Evolutionary conservation across 2,113 vertebrate species (phyloP).

Genomic region (Microcebus tavaratra): DNA sequence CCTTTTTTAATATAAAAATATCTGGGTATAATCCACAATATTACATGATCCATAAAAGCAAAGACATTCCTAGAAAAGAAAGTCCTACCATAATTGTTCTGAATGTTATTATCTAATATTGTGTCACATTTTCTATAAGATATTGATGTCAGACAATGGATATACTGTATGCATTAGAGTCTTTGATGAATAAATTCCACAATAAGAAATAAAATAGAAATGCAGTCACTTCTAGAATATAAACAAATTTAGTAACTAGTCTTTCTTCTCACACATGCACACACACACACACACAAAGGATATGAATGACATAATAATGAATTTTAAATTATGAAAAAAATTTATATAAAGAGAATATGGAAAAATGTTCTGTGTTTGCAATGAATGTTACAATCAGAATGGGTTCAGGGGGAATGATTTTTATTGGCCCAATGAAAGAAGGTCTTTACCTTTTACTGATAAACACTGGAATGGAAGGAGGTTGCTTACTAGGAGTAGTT

Average conservation of each 20-base stretch:
- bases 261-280: neutral
- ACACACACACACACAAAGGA: neutral
- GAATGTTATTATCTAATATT: neutral
- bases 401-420: neutral
- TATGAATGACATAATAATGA: neutral
- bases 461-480: neutral
- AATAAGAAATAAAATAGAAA: constrained; percentile 9
- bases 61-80: neutral
- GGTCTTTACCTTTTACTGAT: neutral
- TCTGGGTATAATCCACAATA: neutral
- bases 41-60: neutral
- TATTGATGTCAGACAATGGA: neutral
- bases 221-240: neutral
- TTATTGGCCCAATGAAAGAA: neutral
- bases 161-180: neutral
- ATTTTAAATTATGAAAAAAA: constrained; percentile 18
- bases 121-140: neutral
- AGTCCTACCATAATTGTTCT: neutral
- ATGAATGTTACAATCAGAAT: neutral
- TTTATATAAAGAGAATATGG: neutral
- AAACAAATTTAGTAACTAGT: neutral
- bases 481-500: neutral
- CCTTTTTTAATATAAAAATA: neutral
- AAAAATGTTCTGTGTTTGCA: neutral
- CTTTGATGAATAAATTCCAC: constrained; percentile 34